Conservation (phyloP, 2,113 vertebrate species). For the Rhabdomys dilectus region DNA sequence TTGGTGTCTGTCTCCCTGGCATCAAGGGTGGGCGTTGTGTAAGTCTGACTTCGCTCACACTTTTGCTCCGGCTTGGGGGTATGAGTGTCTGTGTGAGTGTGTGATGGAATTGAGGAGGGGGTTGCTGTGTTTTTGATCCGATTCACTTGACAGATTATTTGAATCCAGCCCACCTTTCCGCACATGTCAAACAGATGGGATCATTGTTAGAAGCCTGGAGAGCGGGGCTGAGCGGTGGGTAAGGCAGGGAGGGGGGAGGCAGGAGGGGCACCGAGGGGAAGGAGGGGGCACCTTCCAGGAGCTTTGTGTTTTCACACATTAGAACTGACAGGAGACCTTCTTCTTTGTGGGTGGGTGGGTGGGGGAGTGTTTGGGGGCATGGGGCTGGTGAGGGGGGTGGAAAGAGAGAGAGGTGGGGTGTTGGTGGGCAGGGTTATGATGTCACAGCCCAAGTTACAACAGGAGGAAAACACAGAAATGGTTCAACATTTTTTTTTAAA, state of each 20-base stretch:
- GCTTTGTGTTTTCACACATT: constrained; percentile 64
- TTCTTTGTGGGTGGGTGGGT: not conserved
- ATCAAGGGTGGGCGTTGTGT: constrained; percentile 70
- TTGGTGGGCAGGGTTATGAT: constrained; percentile 81
- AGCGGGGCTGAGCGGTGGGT: constrained; percentile 77
- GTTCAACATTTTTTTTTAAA: constrained; percentile 86
- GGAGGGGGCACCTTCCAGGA: constrained; percentile 48
- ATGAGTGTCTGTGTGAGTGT: not conserved
- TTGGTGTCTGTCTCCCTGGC: constrained; percentile 59
- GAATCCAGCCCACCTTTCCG: constrained; percentile 80
- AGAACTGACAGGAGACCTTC: constrained; percentile 64
- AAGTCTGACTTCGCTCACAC: constrained; percentile 34
- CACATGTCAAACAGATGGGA: constrained; percentile 83
- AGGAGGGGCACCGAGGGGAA: constrained; percentile 61
- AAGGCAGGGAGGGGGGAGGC: constrained; percentile 71
- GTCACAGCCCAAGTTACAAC: constrained; percentile 81
- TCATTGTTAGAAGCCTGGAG: constrained; percentile 71
- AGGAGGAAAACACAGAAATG: constrained; percentile 81
- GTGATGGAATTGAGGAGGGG: constrained; percentile 72
- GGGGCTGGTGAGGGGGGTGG: constrained; percentile 72
- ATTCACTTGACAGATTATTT: constrained; percentile 73
- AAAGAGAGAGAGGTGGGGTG: constrained; percentile 77
- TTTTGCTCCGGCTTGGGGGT: constrained; percentile 53
- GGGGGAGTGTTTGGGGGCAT: constrained; percentile 43
- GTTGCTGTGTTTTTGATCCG: constrained; percentile 70